Conservation (phyloP, 2,888 invertebrate species). For the Microctonus hyperodae region DNA sequence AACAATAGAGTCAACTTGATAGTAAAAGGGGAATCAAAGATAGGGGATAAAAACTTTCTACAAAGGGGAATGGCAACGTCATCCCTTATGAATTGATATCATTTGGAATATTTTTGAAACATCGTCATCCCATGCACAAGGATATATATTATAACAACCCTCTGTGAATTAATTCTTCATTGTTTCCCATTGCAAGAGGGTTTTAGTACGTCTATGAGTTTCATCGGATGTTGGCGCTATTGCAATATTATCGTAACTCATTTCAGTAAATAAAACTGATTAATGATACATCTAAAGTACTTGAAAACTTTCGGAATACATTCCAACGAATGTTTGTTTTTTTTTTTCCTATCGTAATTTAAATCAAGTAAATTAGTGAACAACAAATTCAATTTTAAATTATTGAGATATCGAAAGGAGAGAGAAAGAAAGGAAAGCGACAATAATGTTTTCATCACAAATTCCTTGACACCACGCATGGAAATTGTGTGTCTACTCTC, state of each 20-base stretch:
- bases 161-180: slow-evolving; percentile 20
- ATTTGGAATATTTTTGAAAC: slow-evolving; percentile 40
- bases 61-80: slow-evolving; percentile 18
- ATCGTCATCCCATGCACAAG: slow-evolving; percentile 37
- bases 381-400: too few species aligned
- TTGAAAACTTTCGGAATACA: background rate
- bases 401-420: too few species aligned
- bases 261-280: slow-evolving; percentile 14
- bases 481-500: slow-evolving; percentile 46
- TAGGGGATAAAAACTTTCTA: background rate
- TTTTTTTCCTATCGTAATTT: too few species aligned
- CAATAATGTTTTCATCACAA: slow-evolving; percentile 54
- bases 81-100: slow-evolving; percentile 4
- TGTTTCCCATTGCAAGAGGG: background rate
- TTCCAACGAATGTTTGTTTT: background rate
- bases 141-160: slow-evolving; percentile 38
- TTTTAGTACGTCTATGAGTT: too few species aligned
- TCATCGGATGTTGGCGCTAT: background rate
- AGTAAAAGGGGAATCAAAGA: background rate
- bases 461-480: slow-evolving; percentile 41
- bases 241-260: slow-evolving; percentile 9
- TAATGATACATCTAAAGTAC: background rate
- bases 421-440: slow-evolving; percentile 38
- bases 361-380: too few species aligned
- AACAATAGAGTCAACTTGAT: background rate